Percentiles rank a stretch among this genome's conserved stretches.
Evolutionary conservation across 2,113 vertebrate genomes (phyloP).

Genomic region (Agapornis roseicollis): DNA sequence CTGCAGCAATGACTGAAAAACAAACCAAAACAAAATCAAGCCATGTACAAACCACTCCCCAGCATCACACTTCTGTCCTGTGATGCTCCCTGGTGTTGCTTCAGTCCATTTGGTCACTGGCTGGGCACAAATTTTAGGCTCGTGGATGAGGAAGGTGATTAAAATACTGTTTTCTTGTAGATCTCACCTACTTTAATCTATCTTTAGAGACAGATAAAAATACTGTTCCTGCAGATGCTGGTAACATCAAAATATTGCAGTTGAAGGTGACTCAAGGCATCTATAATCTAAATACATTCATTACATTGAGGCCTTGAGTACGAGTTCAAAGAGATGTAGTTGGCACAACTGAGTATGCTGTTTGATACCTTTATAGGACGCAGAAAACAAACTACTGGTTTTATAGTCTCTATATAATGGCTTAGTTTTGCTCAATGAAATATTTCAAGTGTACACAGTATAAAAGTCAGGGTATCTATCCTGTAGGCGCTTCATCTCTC

Average conservation of each 20-base stretch:
- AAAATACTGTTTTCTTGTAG: neutral
- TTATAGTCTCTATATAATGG: neutral
- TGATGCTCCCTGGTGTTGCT: accelerated
- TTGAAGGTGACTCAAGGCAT: neutral
- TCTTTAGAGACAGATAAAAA: neutral
- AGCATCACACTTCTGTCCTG: neutral
- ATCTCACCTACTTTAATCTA: neutral
- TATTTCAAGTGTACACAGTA: neutral
- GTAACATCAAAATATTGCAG: neutral
- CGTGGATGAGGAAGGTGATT: neutral
- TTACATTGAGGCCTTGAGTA: neutral
- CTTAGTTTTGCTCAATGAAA: neutral
- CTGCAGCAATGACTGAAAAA: neutral
- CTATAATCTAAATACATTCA: neutral
- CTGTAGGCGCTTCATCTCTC: neutral
- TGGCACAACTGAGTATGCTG: neutral
- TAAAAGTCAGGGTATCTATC: neutral
- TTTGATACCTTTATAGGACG: neutral
- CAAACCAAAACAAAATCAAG: neutral
- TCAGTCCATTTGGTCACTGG: neutral
- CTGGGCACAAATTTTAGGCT: neutral
- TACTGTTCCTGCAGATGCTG: neutral
- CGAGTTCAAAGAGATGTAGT: neutral
- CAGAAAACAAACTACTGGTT: neutral
- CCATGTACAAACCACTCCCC: neutral